These are phyloP conservation scores for Cuculus canorus DNA, from an alignment of 2,797 vertebrate genomes.

Conservation along the genomic window DNA sequence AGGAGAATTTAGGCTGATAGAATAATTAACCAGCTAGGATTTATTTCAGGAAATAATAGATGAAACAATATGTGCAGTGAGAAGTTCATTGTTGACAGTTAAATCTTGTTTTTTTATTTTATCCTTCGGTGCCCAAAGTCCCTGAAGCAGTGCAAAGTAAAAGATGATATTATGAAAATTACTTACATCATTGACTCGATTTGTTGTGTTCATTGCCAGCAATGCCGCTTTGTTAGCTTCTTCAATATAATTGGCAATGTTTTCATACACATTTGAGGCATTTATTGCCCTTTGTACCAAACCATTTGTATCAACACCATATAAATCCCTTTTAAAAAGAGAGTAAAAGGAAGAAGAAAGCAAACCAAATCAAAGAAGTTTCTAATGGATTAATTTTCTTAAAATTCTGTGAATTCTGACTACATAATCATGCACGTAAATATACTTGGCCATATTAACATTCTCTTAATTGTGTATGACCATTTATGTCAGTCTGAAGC, in stretches of 20 bases:
- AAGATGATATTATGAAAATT: neutral
- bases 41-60: neutral
- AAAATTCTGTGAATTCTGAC: neutral
- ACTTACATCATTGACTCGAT: constrained; percentile 87
- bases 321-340: constrained; percentile 83
- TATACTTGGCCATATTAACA: neutral
- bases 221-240: constrained; percentile 86
- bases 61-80: neutral
- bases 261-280: constrained; percentile 95
- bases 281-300: constrained; percentile 93
- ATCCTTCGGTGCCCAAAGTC: neutral
- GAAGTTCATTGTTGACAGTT: neutral
- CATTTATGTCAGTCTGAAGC: neutral
- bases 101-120: neutral
- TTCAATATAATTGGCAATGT: constrained; percentile 86
- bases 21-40: neutral
- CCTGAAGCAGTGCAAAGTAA: neutral
- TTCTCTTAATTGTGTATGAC: neutral
- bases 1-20: neutral
- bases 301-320: constrained; percentile 88
- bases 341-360: neutral
- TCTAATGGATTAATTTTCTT: neutral
- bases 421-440: neutral
- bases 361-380: neutral
- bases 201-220: constrained; percentile 83